Evolutionary conservation across 2,113 vertebrate genomes (phyloP).

Genomic region (Helogale parvula): DNA sequence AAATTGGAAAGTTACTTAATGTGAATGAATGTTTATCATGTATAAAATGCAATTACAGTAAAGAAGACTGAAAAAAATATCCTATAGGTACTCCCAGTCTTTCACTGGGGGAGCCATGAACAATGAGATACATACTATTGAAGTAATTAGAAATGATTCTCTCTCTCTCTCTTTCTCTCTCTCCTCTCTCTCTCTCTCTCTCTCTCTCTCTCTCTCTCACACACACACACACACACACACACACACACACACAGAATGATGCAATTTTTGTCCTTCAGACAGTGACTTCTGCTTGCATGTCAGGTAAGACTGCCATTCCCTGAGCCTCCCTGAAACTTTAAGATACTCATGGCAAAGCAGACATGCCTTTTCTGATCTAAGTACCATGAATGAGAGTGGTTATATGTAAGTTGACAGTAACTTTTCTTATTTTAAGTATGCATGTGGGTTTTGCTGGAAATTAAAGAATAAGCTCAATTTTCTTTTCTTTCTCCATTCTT

Average conservation of each 20-base stretch:
- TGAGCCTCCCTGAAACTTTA: slow-evolving; percentile 11
- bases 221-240: not conserved
- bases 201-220: no score
- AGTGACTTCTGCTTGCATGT: not conserved
- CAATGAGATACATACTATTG: not conserved
- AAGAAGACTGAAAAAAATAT: slow-evolving; percentile 38
- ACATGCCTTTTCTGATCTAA: not conserved
- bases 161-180: no score
- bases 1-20: not conserved
- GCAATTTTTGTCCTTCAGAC: not conserved
- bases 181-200: no score
- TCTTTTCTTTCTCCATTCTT: slow-evolving; percentile 17
- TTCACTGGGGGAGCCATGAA: not conserved
- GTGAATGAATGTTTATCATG: not conserved
- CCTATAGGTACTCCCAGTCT: not conserved
- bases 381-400: not conserved
- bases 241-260: not conserved
- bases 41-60: not conserved
- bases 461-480: slow-evolving; percentile 29
- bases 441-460: slow-evolving; percentile 26
- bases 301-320: not conserved
- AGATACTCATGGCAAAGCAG: slow-evolving; percentile 56
- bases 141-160: slow-evolving; percentile 36
- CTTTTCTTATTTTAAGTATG: slow-evolving; percentile 16
- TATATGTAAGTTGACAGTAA: not conserved